Percentiles rank a stretch among this genome's conserved stretches.
phyloP scores from a whole-genome alignment of 2,797 vertebrate genomes.

The Australoheros facetus region DNA sequence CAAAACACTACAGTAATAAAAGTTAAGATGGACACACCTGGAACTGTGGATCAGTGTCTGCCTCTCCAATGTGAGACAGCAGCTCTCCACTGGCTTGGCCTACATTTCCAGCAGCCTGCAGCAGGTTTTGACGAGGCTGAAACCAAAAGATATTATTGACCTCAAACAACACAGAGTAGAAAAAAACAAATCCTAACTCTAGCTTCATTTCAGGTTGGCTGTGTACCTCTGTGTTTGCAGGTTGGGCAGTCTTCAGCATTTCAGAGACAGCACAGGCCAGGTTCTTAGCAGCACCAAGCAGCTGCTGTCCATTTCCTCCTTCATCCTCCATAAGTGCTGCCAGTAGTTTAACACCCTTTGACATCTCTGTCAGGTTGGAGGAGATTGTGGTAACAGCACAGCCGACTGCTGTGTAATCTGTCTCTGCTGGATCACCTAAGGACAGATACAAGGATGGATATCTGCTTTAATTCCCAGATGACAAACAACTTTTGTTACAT shows the following conservation, averaged over 20 bases:
- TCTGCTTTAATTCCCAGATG: background rate
- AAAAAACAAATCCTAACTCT: background rate
- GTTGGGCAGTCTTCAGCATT: slow-evolving; percentile 94
- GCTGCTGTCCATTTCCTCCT: slow-evolving; percentile 90
- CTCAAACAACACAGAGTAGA: background rate
- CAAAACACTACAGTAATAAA: background rate
- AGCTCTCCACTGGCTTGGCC: slow-evolving; percentile 95
- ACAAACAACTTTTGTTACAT: background rate
- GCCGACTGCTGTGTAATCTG: slow-evolving; percentile 96
- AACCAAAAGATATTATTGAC: background rate
- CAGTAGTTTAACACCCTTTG: slow-evolving; percentile 93
- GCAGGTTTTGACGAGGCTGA: slow-evolving; percentile 94
- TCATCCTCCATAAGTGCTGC: slow-evolving; percentile 96
- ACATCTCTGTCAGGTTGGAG: slow-evolving; percentile 99
- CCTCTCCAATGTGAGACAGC: slow-evolving; percentile 95
- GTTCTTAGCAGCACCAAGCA: slow-evolving; percentile 94
- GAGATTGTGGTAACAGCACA: slow-evolving; percentile 98
- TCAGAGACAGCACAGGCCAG: slow-evolving; percentile 92
- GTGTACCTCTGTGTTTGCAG: slow-evolving; percentile 91
- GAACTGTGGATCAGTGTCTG: slow-evolving; percentile 92
- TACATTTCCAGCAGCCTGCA: slow-evolving; percentile 95
- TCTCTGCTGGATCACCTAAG: slow-evolving; percentile 94
- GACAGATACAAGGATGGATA: background rate
- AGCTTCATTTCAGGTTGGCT: too few species aligned
- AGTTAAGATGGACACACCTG: slow-evolving; percentile 82